phyloP scores from a whole-genome alignment of 1,140 invertebrate genomes.

The Heliconius himera region DNA sequence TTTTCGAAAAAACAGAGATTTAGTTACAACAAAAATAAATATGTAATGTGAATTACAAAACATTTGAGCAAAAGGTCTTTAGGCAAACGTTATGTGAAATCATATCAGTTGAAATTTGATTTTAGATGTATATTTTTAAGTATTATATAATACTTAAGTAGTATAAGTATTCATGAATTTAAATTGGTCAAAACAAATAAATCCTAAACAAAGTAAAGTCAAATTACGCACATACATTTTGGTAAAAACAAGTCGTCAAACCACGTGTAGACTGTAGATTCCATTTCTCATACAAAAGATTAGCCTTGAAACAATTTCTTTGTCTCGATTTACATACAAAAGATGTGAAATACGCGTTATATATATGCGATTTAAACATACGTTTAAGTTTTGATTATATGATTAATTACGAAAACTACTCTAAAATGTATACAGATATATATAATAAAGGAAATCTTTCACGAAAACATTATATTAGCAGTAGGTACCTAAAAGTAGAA shows the following conservation, averaged over 20 bases:
- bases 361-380: neutral
- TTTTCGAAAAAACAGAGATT: too few species aligned
- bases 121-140: too few species aligned
- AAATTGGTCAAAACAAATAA: neutral
- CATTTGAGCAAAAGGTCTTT: too few species aligned
- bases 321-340: neutral
- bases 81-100: too few species aligned
- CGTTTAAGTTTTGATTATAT: neutral
- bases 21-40: too few species aligned
- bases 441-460: too few species aligned
- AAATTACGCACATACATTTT: neutral
- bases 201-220: neutral
- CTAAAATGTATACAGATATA: too few species aligned
- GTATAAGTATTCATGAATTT: neutral
- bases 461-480: too few species aligned
- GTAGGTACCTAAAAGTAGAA: too few species aligned
- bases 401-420: neutral
- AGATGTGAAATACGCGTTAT: neutral
- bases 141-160: too few species aligned
- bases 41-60: too few species aligned
- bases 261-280: neutral
- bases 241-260: neutral
- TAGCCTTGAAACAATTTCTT: slow-evolving; percentile 5
- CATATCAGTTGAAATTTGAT: too few species aligned
- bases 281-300: neutral